Evolutionary conservation across 2,888 invertebrate species (phyloP).

Genomic region (Luperina testacea): DNA sequence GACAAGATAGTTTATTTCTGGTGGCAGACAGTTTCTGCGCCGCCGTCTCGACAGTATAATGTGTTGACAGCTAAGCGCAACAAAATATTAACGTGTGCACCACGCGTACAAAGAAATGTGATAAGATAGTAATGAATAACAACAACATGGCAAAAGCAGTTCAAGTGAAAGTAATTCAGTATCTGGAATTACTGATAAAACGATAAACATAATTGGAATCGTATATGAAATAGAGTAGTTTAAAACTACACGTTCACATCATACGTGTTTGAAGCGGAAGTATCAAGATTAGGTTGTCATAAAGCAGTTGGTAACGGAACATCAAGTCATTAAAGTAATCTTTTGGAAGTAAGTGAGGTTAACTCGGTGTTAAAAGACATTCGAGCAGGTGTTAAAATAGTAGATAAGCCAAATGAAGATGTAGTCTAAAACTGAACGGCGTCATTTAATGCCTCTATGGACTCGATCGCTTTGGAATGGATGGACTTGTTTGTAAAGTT

Average conservation of each 20-base stretch:
- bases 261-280: conserved; percentile 27
- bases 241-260: conserved; percentile 30
- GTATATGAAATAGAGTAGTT: conserved; percentile 14
- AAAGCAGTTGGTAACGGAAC: conserved; percentile 60
- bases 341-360: conserved; percentile 34
- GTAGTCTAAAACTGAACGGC: conserved; percentile 13
- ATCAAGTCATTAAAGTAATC: conserved; percentile 63
- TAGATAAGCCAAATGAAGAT: conserved; percentile 43
- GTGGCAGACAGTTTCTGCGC: conserved; percentile 75
- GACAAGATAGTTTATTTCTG: conserved; percentile 82
- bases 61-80: conserved; percentile 71
- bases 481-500: conserved; percentile 11
- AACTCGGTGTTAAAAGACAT: conserved; percentile 37
- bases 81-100: conserved; percentile 61
- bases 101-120: conserved; percentile 52
- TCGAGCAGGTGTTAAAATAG: conserved; percentile 45
- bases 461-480: conserved; percentile 7
- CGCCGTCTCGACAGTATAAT: conserved; percentile 66
- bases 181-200: conserved; percentile 33
- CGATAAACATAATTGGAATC: conserved; percentile 10
- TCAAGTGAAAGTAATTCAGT: conserved; percentile 52
- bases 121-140: conserved; percentile 64
- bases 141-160: conserved; percentile 48
- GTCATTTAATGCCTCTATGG: conserved; percentile 11
- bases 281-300: conserved; percentile 43